These are phyloP conservation scores for Aphis gossypii DNA, from an alignment of 1,140 invertebrate genomes.

Conservation along the genomic window DNA sequence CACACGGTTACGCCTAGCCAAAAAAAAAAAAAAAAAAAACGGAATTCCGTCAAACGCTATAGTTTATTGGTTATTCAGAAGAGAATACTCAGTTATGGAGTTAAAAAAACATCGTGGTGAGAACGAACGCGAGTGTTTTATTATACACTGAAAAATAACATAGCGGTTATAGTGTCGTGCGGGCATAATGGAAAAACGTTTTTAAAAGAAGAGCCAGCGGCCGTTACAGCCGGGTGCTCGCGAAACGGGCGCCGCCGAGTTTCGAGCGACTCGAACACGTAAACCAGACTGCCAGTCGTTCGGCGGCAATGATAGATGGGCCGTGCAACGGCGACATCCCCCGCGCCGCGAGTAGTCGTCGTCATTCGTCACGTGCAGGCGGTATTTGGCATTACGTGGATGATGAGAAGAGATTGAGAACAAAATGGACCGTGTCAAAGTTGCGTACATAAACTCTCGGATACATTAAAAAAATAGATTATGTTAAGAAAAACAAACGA, in stretches of 20 bases:
- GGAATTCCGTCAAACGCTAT: too few species aligned
- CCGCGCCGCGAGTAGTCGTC: too few species aligned
- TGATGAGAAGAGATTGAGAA: background rate
- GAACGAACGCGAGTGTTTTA: background rate
- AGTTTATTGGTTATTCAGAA: too few species aligned
- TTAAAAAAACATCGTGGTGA: too few species aligned
- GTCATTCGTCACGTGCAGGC: background rate
- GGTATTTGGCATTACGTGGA: background rate
- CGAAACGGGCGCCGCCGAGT: too few species aligned
- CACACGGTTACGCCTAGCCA: background rate
- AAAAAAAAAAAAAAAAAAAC: background rate
- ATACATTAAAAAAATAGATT: background rate
- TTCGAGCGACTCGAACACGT: background rate
- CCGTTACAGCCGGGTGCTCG: background rate
- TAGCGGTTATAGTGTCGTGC: background rate
- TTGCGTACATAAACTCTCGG: background rate
- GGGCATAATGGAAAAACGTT: too few species aligned
- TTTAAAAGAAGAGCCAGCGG: too few species aligned
- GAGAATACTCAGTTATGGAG: background rate
- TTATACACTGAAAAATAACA: background rate
- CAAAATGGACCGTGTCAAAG: background rate
- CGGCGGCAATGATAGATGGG: background rate
- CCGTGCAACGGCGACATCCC: too few species aligned
- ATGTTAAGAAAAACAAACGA: too few species aligned
- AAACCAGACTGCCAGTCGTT: background rate